Base-by-base conservation (phyloP, 2,888 invertebrate genomes). In the Tenthredo scrophulariae region DNA sequence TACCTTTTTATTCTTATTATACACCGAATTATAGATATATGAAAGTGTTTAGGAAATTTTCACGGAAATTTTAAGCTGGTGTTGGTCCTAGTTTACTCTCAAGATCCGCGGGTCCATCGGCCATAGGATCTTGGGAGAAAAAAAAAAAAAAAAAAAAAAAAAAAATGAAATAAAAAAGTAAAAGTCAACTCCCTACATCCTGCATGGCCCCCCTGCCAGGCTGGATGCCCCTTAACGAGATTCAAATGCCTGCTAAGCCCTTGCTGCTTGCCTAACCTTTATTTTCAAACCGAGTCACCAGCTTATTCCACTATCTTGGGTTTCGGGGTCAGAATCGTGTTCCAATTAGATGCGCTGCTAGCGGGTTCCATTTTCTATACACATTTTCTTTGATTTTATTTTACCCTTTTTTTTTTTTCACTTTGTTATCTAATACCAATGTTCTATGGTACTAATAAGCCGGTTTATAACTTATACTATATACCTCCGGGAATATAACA, bases 281-380 rank as follows among this genome's bases (percentile, higher is more conserved):
- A 70, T 70, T 83, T 70, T 67, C 46, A 26, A 67, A 70, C 67
- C 83, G 50, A 67, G 43, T 70, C 67, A 83, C 80, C 37, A 87
- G 89, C 90, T 90, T 90, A 91, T 90, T 86, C 88, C 50, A 65
- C 89, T 92, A 91, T 91, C 91, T 91, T 89, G 89, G 90, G 90
- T 91, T 92, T 91, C 90, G 89, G 91, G 92, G 92, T 92, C 92
- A 91, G 90, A 92, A 91, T 92, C 92, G 92, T 92, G 92, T 92
- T 92, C 92, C 92, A 92, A 92, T 92, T 92, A 92, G 90, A 91
- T 87, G 88, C 85, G 86, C 79, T 77, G 84, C 83, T 40, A 33
- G 82, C 72, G 54, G 67, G 29, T 84, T 84, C 54, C 85, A 85
- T 87, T 87, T 88, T 86, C 84, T 84, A 80, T 83, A 80, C 77